Conservation (phyloP, 2,113 vertebrate species). For the Pterocles orientalis region DNA sequence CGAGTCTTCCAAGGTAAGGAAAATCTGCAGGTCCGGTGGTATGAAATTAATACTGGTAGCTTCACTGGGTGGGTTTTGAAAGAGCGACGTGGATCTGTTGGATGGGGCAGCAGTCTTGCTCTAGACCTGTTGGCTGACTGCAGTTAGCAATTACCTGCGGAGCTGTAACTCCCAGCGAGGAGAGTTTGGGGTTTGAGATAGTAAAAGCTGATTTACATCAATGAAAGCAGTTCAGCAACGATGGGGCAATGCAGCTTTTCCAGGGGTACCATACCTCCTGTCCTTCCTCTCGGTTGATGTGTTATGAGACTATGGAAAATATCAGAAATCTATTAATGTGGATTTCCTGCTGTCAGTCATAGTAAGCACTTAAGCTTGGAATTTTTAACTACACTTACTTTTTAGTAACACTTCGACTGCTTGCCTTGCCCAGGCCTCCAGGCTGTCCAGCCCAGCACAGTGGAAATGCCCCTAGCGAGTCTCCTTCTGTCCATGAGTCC, state of each 20-base stretch:
- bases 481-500: conserved; percentile 83
- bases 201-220: background rate
- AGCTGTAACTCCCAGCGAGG: background rate
- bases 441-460: conserved; percentile 85
- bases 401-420: background rate
- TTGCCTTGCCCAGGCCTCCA: conserved; percentile 81
- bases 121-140: background rate
- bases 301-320: background rate
- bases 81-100: background rate
- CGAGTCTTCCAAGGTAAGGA: conserved; percentile 95
- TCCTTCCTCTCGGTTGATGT: background rate
- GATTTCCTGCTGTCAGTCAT: background rate
- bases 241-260: background rate
- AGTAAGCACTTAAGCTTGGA: background rate
- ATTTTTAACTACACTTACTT: background rate
- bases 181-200: background rate
- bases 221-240: background rate
- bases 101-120: background rate
- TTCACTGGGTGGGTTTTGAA: background rate
- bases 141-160: background rate
- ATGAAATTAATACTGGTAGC: background rate
- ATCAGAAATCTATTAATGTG: background rate
- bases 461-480: conserved; percentile 82
- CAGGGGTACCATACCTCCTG: background rate
- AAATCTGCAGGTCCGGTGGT: background rate